A percentile compares a stretch with the other conserved stretches of the same genome.
phyloP scores from a whole-genome alignment of 2,797 vertebrate genomes.

The Macropus fuliginosus region DNA sequence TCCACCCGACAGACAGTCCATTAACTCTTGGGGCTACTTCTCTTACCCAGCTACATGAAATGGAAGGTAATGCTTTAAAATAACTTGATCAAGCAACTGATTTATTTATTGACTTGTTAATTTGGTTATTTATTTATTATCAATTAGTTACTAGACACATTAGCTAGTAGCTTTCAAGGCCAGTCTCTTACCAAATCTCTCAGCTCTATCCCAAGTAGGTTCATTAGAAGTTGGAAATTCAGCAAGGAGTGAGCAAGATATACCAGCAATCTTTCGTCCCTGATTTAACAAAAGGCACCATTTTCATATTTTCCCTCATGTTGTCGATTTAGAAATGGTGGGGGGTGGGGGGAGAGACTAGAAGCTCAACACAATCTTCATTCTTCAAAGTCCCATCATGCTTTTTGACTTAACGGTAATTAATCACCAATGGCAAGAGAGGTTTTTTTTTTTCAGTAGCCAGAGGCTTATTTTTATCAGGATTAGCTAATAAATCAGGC shows the following conservation, averaged over 20 bases:
- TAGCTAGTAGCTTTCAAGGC: conserved; percentile 30
- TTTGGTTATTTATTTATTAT: neutral
- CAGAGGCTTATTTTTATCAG: conserved; percentile 86
- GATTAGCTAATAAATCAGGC: conserved; percentile 88
- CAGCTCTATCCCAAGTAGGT: conserved; percentile 50
- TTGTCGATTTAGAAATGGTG: conserved; percentile 69
- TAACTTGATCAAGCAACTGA: conserved; percentile 54
- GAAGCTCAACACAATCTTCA: conserved; percentile 77
- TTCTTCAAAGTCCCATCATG: conserved; percentile 83
- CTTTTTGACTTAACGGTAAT: conserved; percentile 85
- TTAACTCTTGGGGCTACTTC: conserved; percentile 78
- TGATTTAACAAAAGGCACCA: conserved; percentile 76
- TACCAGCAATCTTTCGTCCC: conserved; percentile 60
- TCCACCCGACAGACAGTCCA: conserved; percentile 78
- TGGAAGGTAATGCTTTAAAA: conserved; percentile 63
- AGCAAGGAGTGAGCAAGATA: conserved; percentile 58
- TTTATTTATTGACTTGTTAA: conserved; percentile 57
- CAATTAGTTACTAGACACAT: conserved; percentile 24
- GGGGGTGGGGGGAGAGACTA: conserved; percentile 47
- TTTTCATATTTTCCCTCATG: conserved; percentile 66
- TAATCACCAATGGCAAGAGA: conserved; percentile 85
- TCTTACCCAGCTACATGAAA: conserved; percentile 71
- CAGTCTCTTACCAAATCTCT: conserved; percentile 49
- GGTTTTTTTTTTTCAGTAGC: conserved; percentile 83
- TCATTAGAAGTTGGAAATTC: conserved; percentile 73